Conservation (phyloP, 37 sponge, comb jelly and placozoan genomes). For the Chondrosia reniformis region DNA sequence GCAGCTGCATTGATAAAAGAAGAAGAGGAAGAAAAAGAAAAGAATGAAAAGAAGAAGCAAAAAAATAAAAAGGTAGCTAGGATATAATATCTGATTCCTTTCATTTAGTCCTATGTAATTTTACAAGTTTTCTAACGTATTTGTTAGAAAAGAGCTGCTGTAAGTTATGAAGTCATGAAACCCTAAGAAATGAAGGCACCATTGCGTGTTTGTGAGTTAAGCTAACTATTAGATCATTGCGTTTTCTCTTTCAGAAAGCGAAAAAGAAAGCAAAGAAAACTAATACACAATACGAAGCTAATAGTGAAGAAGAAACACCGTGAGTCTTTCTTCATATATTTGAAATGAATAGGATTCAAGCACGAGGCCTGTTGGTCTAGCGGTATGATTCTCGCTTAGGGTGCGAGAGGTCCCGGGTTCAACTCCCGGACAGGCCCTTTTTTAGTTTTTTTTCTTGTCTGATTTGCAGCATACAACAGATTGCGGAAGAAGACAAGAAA, state of each 20-base stretch:
- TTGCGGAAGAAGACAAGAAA: too few relatives aligned
- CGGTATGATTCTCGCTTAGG: slow-evolving; percentile 95
- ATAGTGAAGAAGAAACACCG: background rate
- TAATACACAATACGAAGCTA: background rate
- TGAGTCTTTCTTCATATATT: background rate
- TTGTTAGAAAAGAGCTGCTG: background rate
- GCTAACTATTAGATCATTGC: background rate
- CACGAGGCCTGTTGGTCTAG: slow-evolving; percentile 87
- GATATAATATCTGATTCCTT: background rate
- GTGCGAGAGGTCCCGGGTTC: slow-evolving; percentile 95
- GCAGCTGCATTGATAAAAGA: slow-evolving; percentile 43
- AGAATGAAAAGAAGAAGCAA: slow-evolving; percentile 39
- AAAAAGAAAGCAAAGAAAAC: background rate
- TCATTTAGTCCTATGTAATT: background rate
- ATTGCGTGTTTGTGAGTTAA: background rate
- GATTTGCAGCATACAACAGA: too few relatives aligned
- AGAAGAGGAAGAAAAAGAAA: slow-evolving; percentile 47
- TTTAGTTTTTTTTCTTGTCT: slow-evolving; percentile 37
- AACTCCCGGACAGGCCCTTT: slow-evolving; percentile 73
- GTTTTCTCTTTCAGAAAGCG: slow-evolving; percentile 5
- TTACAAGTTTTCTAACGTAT: background rate
- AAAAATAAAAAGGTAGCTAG: slow-evolving; percentile 45
- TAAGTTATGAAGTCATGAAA: too few relatives aligned
- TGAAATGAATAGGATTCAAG: background rate
- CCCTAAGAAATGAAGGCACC: too few relatives aligned